Percentiles rank a stretch among this genome's conserved stretches.
These are phyloP conservation scores for Porites divaricata DNA, from an alignment of 92 coral and sea anemone genomes.

Conservation along the genomic window DNA sequence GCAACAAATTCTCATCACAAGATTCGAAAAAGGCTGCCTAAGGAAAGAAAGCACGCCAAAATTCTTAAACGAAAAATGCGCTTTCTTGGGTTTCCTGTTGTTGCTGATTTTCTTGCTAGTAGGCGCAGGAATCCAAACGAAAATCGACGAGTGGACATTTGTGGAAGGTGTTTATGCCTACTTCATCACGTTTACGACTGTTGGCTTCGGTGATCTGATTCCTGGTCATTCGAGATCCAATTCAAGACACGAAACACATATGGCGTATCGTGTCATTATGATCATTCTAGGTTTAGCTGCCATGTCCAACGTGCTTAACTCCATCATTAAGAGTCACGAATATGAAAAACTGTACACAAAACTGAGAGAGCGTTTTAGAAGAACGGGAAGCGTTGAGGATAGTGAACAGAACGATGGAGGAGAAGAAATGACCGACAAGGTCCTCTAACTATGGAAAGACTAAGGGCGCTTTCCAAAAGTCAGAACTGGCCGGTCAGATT, in stretches of 20 bases:
- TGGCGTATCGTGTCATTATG: not conserved
- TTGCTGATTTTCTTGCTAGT: not conserved
- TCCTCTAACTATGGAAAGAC: no score
- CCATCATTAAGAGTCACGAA: not conserved
- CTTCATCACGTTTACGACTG: constrained; percentile 49
- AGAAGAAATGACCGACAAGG: not conserved
- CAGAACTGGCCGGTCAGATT: no score
- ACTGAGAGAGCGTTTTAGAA: constrained; percentile 6
- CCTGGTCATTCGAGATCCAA: constrained; percentile 16
- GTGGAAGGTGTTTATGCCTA: constrained; percentile 52
- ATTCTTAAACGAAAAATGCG: constrained; percentile 34
- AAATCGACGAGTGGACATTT: constrained; percentile 49
- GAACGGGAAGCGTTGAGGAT: not conserved
- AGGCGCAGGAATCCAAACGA: constrained; percentile 34
- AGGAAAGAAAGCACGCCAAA: constrained; percentile 16
- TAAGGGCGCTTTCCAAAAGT: no score
- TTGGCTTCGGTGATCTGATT: constrained; percentile 50
- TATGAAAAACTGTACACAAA: not conserved
- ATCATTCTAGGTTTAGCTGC: constrained; percentile 32
- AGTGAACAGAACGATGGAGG: not conserved
- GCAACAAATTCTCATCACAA: constrained; percentile 19
- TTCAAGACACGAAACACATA: no score
- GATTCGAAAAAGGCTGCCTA: constrained; percentile 33
- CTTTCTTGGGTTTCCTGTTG: constrained; percentile 18
- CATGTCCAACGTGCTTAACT: constrained; percentile 45